Base-by-base conservation (phyloP, 2,797 vertebrate species). In the Silurus aristotelis region DNA sequence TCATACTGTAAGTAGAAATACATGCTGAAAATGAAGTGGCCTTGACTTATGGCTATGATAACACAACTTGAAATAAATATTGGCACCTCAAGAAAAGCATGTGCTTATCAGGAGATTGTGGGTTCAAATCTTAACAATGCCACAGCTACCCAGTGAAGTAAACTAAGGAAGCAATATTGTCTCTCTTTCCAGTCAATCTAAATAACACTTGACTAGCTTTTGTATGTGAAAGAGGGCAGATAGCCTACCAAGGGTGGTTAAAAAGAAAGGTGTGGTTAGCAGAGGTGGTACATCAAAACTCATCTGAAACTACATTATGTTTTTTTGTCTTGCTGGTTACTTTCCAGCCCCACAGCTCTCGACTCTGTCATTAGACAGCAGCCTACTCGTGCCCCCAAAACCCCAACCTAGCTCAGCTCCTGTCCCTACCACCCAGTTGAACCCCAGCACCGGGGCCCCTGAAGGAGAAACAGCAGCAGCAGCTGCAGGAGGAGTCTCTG, bases 301-400 rank as follows among this genome's bases (percentile, higher is more conserved):
- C 64, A 13, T 19, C 61, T 46, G n/a, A 46, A 80, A 25, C 43
- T 68, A 46, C 2, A 48, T 43, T 20, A 58, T 9, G 1, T 64
- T 52, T 64, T 52, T 48, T 82, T 10, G 58, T 48, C 6, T 56
- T 25, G 1, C 64, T 83, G 2, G 56, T 64, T 61, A 85, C 27
- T 9, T 76, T 90, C 15, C 93, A 99, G 98, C 96, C 93, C 97
- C 98, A 89, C 97, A 98, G 92, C 91, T 99, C 84, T 97, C 98
- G 84, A 93, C 93, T 52, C 93, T 98, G 89, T 93, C 96, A 89
- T 91, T 99, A 76, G 98, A 99, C 90, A 96, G 94, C 94, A 97
- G 94, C 93, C 95, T 99, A 0, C 87, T 99, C 90, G 90, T 96
- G 78, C 97, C 98, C 43, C 96, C 97, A 2, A 99, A 97, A 92